These are phyloP conservation scores for Laupala kohalensis DNA, from an alignment of 1,140 invertebrate genomes.

Conservation along the genomic window DNA sequence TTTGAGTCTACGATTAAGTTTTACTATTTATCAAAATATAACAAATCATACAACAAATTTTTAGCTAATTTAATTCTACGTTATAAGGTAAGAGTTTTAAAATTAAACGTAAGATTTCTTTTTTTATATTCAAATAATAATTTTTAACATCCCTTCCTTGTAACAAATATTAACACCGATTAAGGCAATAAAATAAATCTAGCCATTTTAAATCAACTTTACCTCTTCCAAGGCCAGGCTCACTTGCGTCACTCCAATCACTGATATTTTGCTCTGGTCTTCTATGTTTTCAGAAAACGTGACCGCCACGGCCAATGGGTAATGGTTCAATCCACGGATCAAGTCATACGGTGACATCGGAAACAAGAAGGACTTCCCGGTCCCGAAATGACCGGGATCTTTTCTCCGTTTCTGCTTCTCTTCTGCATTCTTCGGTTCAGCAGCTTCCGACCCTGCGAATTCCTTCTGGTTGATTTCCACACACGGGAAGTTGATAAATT, in stretches of 20 bases:
- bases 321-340: constrained; percentile 17
- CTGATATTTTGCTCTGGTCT: constrained; percentile 6
- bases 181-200: too few relatives aligned
- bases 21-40: too few relatives aligned
- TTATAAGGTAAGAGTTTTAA: too few relatives aligned
- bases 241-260: not conserved
- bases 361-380: constrained; percentile 25
- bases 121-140: too few relatives aligned
- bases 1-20: too few relatives aligned
- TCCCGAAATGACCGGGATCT: constrained; percentile 11
- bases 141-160: too few relatives aligned
- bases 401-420: not conserved
- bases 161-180: too few relatives aligned
- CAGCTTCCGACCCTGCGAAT: constrained; percentile 10
- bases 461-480: constrained; percentile 19
- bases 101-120: too few relatives aligned
- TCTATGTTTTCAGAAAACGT: constrained; percentile 4
- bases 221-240: not conserved
- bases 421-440: not conserved
- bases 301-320: constrained; percentile 19
- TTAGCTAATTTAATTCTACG: too few relatives aligned
- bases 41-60: too few relatives aligned
- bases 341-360: constrained; percentile 16
- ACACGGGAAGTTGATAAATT: constrained; percentile 20
- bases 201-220: too few relatives aligned